Base-by-base conservation (phyloP, 1,140 invertebrate genomes). In the Tetraneura akinire region DNA sequence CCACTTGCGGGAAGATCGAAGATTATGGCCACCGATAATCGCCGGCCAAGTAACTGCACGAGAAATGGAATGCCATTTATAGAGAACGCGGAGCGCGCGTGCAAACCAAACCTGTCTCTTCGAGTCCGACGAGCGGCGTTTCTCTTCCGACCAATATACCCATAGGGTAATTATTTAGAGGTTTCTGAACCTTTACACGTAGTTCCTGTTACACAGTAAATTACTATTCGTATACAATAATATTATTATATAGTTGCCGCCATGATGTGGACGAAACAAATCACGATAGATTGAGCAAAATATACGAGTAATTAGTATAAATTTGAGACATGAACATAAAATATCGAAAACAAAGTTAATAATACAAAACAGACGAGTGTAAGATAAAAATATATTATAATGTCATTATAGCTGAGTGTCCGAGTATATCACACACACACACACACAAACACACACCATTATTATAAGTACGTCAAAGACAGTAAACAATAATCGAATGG, bases 21-120 rank as follows among this genome's bases (percentile, higher is more conserved):
- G 66, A 68, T 23, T 37, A 37, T 47, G 37, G 21, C 14, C 42
- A n/a, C 14, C 21, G 64, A 42, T 66, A 42, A 21, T 32, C n/a
- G 21, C 23, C 66, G 42, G 8, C 66, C 21, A 18, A 29, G 57
- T 26, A 23, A 29, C 13, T 26, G 57, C 23, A 60, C 0, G 14
- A 62, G 29, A 62, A 13, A 42, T 47, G 66, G 66, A 68, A 68
- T 68, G 66, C 66, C 66, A 68, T 68, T 68, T 68, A 68, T 47
- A 47, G 66, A 47, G 45, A 71, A 51, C 23, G 47, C 68, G 57
- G 21, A 3, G 21, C 74, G 53, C 74, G 53, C 23, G 53, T 45
- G 74, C 74, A 78, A 74, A 74, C 18, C 53, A 78, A 78, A 78
- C 74, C 74, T 62, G 74, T 78, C 53, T 60, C 68, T 13, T 14